Percentiles rank a stretch among this genome's conserved stretches.
Evolutionary conservation across 2,888 invertebrate genomes (phyloP).

Genomic region (Aphidoletes aphidimyza): DNA sequence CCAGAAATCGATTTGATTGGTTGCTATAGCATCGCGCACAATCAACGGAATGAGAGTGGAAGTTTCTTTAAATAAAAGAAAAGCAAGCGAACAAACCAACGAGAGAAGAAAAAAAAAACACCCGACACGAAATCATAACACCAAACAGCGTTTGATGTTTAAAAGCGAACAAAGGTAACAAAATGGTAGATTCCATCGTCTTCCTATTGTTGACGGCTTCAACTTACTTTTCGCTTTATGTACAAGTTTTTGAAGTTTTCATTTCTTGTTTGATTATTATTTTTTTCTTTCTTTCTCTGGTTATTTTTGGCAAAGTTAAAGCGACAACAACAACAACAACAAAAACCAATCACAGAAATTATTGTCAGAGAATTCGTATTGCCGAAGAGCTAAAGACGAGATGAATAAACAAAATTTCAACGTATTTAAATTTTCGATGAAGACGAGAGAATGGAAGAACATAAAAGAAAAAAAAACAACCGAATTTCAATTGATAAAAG

Average conservation of each 20-base stretch:
- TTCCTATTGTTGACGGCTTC: slow-evolving; percentile 22
- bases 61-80: background rate
- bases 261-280: background rate
- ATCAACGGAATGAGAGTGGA: slow-evolving; percentile 40
- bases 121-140: slow-evolving; percentile 1
- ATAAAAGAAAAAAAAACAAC: background rate
- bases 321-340: background rate
- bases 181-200: slow-evolving; percentile 37
- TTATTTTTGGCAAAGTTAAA: background rate
- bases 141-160: slow-evolving; percentile 39
- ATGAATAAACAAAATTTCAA: slow-evolving; percentile 38
- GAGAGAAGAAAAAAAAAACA: background rate
- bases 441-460: background rate
- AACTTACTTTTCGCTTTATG: background rate
- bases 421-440: background rate
- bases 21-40: slow-evolving; percentile 55
- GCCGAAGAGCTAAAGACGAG: background rate
- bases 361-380: background rate
- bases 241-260: background rate
- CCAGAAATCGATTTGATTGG: slow-evolving; percentile 57
- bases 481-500: slow-evolving; percentile 8
- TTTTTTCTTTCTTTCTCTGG: background rate
- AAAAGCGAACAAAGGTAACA: slow-evolving; percentile 40
- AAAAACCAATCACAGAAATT: slow-evolving; percentile 34
- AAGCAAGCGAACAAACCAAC: background rate